Conservation (phyloP, 2,113 vertebrate genomes). For the Pleuronectes platessa region DNA sequence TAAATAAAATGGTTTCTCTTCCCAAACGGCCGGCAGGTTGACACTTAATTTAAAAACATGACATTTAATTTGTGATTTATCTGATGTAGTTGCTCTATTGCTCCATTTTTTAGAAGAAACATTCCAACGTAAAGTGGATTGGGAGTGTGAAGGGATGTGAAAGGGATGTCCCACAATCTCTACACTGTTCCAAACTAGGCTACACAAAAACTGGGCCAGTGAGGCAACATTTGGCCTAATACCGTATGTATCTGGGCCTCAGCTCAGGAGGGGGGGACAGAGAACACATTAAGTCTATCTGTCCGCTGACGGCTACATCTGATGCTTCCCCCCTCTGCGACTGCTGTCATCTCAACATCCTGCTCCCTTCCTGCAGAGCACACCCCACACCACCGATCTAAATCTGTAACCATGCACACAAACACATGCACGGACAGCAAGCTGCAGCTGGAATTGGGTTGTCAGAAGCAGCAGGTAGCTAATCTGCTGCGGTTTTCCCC, state of each 20-base stretch:
- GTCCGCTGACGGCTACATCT: slow-evolving; percentile 67
- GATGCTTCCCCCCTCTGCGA: slow-evolving; percentile 54
- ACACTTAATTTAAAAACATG: neutral
- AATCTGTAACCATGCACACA: slow-evolving; percentile 48
- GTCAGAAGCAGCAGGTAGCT: slow-evolving; percentile 49
- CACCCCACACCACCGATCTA: slow-evolving; percentile 45
- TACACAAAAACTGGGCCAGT: slow-evolving; percentile 55
- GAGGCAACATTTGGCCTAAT: slow-evolving; percentile 65
- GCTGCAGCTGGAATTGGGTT: slow-evolving; percentile 49
- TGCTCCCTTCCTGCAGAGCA: slow-evolving; percentile 19
- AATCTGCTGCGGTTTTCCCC: slow-evolving; percentile 25
- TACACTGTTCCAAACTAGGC: slow-evolving; percentile 36
- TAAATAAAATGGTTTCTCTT: neutral
- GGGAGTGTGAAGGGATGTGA: slow-evolving; percentile 3
- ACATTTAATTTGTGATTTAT: neutral
- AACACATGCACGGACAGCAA: slow-evolving; percentile 15
- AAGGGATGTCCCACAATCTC: slow-evolving; percentile 34
- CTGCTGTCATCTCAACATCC: slow-evolving; percentile 66
- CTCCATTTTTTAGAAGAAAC: neutral
- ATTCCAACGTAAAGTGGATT: slow-evolving; percentile 4
- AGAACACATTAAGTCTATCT: slow-evolving; percentile 63
- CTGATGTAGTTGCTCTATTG: slow-evolving; percentile 1
- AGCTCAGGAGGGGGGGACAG: slow-evolving; percentile 67
- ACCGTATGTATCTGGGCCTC: slow-evolving; percentile 70
- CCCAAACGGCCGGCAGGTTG: neutral